Base-by-base conservation (phyloP, 92 coral and sea anemone species). In the Palythoa grandis region DNA sequence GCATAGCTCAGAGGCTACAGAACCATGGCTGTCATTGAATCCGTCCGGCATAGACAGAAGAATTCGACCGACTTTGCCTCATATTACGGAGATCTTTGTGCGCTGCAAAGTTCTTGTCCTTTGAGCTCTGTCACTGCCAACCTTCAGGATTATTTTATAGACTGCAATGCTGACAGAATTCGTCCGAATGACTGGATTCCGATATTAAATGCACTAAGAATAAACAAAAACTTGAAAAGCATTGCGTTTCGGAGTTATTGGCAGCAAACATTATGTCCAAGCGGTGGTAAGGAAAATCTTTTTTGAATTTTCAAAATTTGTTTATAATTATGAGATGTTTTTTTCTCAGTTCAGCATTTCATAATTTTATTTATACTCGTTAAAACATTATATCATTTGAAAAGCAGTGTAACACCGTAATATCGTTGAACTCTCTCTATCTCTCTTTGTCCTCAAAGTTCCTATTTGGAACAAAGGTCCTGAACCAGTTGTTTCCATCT, bases 161-260 rank as follows among this genome's bases (percentile, higher is more conserved):
- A 97, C 85, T 95, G 98, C 83, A 97, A 97, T 90, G 94, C 99
- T 4, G 99, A 97, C 83, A 90, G 99, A 86, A 93, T 95, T 56
- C 91, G 96, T 19, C 95, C 71, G 53, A 89, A 89, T 50, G 99
- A 97, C 89, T 97, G 99, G 99, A 90, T 83, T 20, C 99, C 99
- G 0, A 95, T 97, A 71, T 87, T 94, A 91, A 92, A 92, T 75
- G 98, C 99, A 4, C 68, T 95, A 61, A 93, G 78, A 87, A 97
- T 97, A 38, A 97, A 97, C 89, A 97, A 90, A 82, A 87, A 86
- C 11, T 90, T 97, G 70, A 95, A 87, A 52, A 79, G 87, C 67
- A 83, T 97, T 43, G 97, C 98, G 5, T 92, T 97, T 66, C 91
- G 98, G 82, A 97, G 99, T 75, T 97, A 86, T 74, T 97, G 99